A percentile compares a stretch with the other conserved stretches of the same genome.
Conservation (phyloP, 1,140 invertebrate genomes). For the Theocolax elegans region DNA sequence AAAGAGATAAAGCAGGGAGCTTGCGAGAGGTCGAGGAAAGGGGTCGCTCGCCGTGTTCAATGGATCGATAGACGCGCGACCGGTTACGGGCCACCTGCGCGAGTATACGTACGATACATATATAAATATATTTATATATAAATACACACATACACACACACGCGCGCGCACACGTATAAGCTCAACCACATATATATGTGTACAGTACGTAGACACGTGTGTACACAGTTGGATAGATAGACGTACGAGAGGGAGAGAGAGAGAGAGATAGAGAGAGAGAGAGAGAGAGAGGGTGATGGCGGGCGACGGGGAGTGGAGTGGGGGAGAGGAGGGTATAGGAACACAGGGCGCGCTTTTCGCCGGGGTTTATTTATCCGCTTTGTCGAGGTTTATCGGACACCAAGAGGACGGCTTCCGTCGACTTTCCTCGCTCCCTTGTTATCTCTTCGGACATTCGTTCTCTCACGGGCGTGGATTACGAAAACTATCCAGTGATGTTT, state of each 20-base stretch:
- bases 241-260: neutral
- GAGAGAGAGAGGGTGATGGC: neutral
- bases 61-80: slow-evolving; percentile 23
- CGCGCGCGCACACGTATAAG: neutral
- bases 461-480: neutral
- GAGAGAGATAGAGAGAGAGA: neutral
- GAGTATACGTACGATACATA: neutral
- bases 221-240: no score
- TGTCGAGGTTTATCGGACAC: neutral
- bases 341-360: no score
- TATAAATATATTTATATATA: no score
- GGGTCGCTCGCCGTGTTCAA: slow-evolving; percentile 14
- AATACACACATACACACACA: no score
- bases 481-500: no score
- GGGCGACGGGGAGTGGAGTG: no score
- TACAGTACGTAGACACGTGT: no score
- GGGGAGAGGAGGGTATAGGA: no score
- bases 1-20: neutral
- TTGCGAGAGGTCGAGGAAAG: slow-evolving; percentile 2
- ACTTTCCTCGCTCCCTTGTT: neutral
- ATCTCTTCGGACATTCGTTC: neutral
- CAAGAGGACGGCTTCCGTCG: neutral
- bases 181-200: neutral
- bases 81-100: neutral
- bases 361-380: slow-evolving; percentile 27